Conservation (phyloP, 1,140 invertebrate genomes). For the Pseudomyrmex flavicornis region DNA sequence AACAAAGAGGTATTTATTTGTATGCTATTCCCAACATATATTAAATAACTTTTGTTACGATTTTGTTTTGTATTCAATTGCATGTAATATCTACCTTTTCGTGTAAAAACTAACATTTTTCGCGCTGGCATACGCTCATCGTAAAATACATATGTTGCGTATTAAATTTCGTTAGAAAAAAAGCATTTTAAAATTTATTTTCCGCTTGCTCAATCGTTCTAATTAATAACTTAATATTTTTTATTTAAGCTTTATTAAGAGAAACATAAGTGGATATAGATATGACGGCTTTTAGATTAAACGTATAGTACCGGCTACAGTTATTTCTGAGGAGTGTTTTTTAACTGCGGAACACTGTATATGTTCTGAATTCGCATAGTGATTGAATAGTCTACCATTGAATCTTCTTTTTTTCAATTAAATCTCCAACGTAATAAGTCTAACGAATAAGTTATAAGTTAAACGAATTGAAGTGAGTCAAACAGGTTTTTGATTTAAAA, state of each 20-base stretch:
- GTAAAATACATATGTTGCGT: slow-evolving; percentile 14
- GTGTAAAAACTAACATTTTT: not conserved
- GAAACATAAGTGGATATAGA: slow-evolving; percentile 20
- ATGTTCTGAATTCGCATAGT: not conserved
- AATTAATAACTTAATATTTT: slow-evolving; percentile 33
- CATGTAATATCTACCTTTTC: not conserved
- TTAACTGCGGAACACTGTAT: not conserved
- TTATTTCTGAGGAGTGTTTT: slow-evolving; percentile 18
- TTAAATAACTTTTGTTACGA: not conserved
- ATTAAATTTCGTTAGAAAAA: slow-evolving; percentile 3
- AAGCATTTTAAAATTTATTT: slow-evolving; percentile 31
- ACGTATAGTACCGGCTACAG: not conserved
- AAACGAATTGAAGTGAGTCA: slow-evolving; percentile 6
- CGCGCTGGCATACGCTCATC: not conserved
- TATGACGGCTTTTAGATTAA: slow-evolving; percentile 43
- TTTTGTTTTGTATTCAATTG: slow-evolving; percentile 16
- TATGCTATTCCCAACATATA: not conserved
- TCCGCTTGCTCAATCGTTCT: not conserved
- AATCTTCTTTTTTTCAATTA: not conserved
- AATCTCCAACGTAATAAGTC: slow-evolving; percentile 26
- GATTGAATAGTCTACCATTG: not conserved
- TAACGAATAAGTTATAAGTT: too few species aligned
- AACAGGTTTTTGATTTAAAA: not conserved
- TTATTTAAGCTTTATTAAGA: slow-evolving; percentile 26
- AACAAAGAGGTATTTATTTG: not conserved